A percentile compares a stretch with the other conserved stretches of the same genome.
phyloP scores from a whole-genome alignment of 2,113 vertebrate genomes.

The Otolemur garnettii region DNA sequence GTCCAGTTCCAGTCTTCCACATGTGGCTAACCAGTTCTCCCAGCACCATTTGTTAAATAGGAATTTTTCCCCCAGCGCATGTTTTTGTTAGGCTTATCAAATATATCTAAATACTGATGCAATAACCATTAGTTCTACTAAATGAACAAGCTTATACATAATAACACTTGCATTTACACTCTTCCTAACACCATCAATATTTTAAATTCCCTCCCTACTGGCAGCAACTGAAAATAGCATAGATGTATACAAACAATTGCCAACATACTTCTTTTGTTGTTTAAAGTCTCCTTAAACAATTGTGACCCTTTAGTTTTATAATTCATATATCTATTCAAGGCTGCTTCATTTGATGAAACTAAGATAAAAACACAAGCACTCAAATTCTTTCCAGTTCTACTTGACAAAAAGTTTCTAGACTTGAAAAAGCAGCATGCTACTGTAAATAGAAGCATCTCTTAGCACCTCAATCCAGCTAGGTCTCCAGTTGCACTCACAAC shows the following conservation, averaged over 20 bases:
- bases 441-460: neutral
- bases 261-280: neutral
- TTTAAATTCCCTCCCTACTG: constrained; percentile 23
- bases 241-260: neutral
- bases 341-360: neutral
- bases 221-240: neutral
- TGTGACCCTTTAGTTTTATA: neutral
- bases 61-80: no score
- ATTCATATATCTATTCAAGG: neutral
- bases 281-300: neutral
- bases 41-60: no score
- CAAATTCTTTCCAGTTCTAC: constrained; percentile 24
- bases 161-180: constrained; percentile 1
- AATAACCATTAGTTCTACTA: neutral
- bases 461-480: neutral
- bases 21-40: no score
- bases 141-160: neutral
- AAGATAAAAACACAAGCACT: constrained; percentile 14
- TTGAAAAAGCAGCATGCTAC: neutral
- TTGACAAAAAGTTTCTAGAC: neutral
- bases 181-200: neutral
- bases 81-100: neutral
- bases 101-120: constrained; percentile 30
- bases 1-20: no score
- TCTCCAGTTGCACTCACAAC: neutral